Percentiles rank a stretch among this genome's conserved stretches.
These are phyloP conservation scores for Scomber scombrus DNA, from an alignment of 2,113 vertebrate genomes.

Conservation along the genomic window DNA sequence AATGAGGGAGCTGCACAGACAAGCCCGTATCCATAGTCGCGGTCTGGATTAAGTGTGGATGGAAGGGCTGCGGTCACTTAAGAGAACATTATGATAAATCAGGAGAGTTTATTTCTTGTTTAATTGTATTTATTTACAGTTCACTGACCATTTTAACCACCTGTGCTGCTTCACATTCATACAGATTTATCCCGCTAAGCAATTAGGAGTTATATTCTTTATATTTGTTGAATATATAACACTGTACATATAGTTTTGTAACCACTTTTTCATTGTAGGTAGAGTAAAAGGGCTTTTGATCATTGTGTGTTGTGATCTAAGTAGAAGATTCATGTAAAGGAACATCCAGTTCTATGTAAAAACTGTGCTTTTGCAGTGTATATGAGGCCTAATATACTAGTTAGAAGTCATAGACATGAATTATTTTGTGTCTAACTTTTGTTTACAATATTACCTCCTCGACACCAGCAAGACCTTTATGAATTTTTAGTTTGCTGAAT, in stretches of 20 bases:
- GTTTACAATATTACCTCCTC: background rate
- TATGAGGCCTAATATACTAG: too few relatives aligned
- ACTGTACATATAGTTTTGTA: background rate
- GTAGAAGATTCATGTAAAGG: too few relatives aligned
- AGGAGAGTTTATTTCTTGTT: background rate
- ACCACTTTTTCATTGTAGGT: background rate
- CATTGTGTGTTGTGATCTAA: background rate
- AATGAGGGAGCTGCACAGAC: constrained; percentile 42
- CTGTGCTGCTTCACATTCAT: background rate
- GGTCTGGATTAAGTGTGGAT: constrained; percentile 8
- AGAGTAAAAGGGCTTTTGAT: background rate
- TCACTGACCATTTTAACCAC: background rate
- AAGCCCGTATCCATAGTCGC: background rate
- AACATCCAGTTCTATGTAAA: background rate
- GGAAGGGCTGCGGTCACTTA: constrained; percentile 2
- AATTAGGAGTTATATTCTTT: background rate
- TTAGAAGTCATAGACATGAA: too few relatives aligned
- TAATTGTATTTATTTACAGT: background rate
- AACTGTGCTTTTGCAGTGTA: too few relatives aligned
- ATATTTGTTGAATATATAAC: background rate
- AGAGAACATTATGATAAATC: background rate
- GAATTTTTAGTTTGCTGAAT: background rate
- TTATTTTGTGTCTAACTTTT: background rate
- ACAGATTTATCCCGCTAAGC: background rate
- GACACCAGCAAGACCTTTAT: background rate